These are phyloP conservation scores for Phoxinus phoxinus DNA, from an alignment of 2,113 vertebrate genomes.

Conservation along the genomic window DNA sequence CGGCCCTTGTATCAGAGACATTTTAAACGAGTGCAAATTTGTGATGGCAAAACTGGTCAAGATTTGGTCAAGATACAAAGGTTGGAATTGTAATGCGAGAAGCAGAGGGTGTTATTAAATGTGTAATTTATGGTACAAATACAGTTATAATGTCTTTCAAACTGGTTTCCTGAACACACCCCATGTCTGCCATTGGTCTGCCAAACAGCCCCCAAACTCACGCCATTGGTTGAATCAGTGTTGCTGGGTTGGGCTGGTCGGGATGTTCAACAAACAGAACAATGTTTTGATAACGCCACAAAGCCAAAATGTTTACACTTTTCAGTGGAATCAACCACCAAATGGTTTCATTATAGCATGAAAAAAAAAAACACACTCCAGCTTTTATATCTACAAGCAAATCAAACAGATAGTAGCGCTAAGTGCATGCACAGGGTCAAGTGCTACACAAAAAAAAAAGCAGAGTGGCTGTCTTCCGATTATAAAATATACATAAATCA, in stretches of 20 bases:
- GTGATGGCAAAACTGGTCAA: neutral
- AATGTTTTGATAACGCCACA: neutral
- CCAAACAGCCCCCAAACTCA: neutral
- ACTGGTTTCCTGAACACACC: neutral
- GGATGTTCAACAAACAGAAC: slow-evolving; percentile 19
- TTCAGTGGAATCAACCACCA: neutral
- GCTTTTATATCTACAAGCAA: slow-evolving; percentile 32
- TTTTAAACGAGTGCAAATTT: neutral
- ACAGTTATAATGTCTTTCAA: neutral
- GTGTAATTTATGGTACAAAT: neutral
- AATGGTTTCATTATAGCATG: slow-evolving; percentile 4
- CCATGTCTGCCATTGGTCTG: neutral
- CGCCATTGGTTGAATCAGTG: neutral
- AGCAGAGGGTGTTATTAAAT: neutral
- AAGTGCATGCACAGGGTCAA: slow-evolving; percentile 47
- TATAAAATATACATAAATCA: slow-evolving; percentile 61
- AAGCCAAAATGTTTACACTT: slow-evolving; percentile 21
- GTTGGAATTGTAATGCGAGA: neutral
- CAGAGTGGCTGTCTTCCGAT: slow-evolving; percentile 27
- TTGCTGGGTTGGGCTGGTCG: neutral
- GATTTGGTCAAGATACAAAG: neutral
- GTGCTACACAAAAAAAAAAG: slow-evolving; percentile 41
- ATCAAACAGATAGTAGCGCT: slow-evolving; percentile 12
- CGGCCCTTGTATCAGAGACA: neutral
- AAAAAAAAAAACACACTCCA: neutral